These are phyloP conservation scores for Ypsolopha scabrella DNA, from an alignment of 2,888 invertebrate genomes.

Conservation along the genomic window DNA sequence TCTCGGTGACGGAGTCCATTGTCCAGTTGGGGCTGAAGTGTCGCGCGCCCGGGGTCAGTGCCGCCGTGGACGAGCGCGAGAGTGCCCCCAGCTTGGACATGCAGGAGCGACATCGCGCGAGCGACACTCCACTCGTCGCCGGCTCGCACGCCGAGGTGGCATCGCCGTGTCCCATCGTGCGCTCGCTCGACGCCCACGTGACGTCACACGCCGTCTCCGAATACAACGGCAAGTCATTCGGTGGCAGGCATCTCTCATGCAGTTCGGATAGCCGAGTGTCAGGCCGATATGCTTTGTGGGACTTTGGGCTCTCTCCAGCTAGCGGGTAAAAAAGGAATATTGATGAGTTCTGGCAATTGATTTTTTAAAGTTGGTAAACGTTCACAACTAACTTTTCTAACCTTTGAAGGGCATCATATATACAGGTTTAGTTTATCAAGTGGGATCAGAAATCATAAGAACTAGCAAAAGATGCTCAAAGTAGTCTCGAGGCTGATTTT, in stretches of 20 bases:
- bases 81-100: slow-evolving; percentile 79
- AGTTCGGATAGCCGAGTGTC: slow-evolving; percentile 66
- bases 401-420: too few species aligned
- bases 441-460: too few species aligned
- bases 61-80: slow-evolving; percentile 75
- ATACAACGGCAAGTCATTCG: slow-evolving; percentile 15
- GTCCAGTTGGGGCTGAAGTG: slow-evolving; percentile 71
- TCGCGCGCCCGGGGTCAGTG: slow-evolving; percentile 58
- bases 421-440: too few species aligned
- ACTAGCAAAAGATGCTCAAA: too few species aligned
- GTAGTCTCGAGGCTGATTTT: too few species aligned
- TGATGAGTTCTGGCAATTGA: too few species aligned
- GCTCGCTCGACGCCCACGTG: too few species aligned
- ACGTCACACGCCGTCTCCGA: too few species aligned
- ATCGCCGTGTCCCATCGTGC: too few species aligned
- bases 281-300: slow-evolving; percentile 44
- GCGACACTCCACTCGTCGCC: slow-evolving; percentile 26
- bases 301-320: slow-evolving; percentile 33
- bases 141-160: neutral
- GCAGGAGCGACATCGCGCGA: slow-evolving; percentile 80
- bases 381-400: too few species aligned
- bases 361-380: too few species aligned
- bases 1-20: slow-evolving; percentile 52
- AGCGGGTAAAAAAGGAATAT: too few species aligned
- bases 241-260: slow-evolving; percentile 54